Evolutionary conservation across 2,888 invertebrate genomes (phyloP).

Genomic region (Tenthredo scrophulariae): DNA sequence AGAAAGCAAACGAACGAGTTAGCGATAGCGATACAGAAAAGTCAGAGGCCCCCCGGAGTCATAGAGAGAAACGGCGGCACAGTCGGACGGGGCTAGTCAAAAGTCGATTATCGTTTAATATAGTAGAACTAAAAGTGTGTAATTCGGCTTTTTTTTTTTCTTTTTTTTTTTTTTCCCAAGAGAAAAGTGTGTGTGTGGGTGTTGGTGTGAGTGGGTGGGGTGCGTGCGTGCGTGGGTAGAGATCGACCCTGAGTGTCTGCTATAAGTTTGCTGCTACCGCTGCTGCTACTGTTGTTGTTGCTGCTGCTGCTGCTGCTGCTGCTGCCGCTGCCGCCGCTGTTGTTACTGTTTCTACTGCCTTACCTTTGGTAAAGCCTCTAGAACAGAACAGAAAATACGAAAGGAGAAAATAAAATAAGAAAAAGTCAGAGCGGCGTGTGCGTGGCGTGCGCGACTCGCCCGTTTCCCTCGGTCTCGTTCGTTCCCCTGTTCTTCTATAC

Average conservation of each 20-base stretch:
- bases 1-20: background rate
- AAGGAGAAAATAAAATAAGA: background rate
- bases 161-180: background rate
- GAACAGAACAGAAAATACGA: background rate
- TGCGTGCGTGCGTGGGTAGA: conserved; percentile 56
- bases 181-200: conserved; percentile 30
- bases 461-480: conserved; percentile 50
- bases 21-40: conserved; percentile 15
- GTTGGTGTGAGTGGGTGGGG: conserved; percentile 49
- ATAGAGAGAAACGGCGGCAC: conserved; percentile 35
- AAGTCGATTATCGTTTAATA: conserved; percentile 42
- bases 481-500: background rate
- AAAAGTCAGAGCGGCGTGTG: conserved; percentile 8
- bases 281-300: background rate
- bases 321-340: conserved; percentile 31
- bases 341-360: background rate
- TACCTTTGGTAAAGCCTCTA: conserved; percentile 1
- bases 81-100: conserved; percentile 48
- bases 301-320: background rate
- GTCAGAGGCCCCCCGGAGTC: conserved; percentile 11
- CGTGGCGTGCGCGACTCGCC: conserved; percentile 54
- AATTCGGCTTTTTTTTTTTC: background rate
- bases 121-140: background rate
- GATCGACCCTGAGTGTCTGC: conserved; percentile 52
- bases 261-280: conserved; percentile 35